phyloP scores from a whole-genome alignment of 2,797 vertebrate genomes.

The Semotilus atromaculatus region DNA sequence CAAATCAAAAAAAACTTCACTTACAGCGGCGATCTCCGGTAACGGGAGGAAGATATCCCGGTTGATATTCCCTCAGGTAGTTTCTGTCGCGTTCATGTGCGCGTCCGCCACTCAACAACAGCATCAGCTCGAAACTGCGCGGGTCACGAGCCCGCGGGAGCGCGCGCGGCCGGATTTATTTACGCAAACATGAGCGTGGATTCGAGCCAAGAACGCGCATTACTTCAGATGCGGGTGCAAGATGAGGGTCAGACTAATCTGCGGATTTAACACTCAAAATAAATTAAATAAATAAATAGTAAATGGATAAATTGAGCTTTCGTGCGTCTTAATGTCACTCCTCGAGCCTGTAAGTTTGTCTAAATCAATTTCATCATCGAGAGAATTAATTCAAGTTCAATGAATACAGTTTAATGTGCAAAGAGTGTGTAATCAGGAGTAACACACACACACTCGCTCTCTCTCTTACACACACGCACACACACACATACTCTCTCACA shows the following conservation, averaged over 20 bases:
- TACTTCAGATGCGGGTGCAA: slow-evolving; percentile 53
- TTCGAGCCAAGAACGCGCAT: slow-evolving; percentile 65
- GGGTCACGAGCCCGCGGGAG: neutral
- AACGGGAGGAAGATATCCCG: no score
- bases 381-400: neutral
- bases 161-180: slow-evolving; percentile 21
- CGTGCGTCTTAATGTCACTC: neutral
- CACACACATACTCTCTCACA: no score
- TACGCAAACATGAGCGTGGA: slow-evolving; percentile 64
- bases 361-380: neutral
- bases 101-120: neutral
- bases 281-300: slow-evolving; percentile 48
- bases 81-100: neutral
- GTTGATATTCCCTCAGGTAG: neutral
- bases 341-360: neutral
- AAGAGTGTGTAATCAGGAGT: neutral
- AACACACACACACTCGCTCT: neutral
- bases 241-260: slow-evolving; percentile 71
- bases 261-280: slow-evolving; percentile 68
- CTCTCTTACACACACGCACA: neutral
- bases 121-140: neutral
- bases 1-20: neutral
- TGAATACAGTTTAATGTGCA: neutral
- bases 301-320: neutral
- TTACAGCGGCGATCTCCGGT: neutral